A percentile compares a stretch with the other conserved stretches of the same genome.
phyloP scores from a whole-genome alignment of 2,113 vertebrate species.

The Chauna torquata region DNA sequence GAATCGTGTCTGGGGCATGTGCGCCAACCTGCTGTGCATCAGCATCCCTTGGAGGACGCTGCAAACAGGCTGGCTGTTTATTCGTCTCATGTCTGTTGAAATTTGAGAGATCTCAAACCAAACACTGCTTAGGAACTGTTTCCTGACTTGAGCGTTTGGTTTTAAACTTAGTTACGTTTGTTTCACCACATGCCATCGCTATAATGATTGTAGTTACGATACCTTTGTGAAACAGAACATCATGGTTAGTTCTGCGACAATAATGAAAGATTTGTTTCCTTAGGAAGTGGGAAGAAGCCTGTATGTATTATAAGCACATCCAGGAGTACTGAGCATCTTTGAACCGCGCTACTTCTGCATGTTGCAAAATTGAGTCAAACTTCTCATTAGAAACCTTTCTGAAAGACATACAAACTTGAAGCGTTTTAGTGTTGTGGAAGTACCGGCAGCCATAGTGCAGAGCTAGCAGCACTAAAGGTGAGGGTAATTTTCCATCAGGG shows the following conservation, averaged over 20 bases:
- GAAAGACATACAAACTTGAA: background rate
- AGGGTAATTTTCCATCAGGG: background rate
- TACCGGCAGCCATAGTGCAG: background rate
- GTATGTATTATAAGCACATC: background rate
- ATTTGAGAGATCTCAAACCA: background rate
- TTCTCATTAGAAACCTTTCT: background rate
- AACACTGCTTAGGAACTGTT: background rate
- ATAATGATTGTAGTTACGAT: background rate
- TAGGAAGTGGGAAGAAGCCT: background rate
- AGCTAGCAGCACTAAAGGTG: background rate
- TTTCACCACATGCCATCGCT: background rate
- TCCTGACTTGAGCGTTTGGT: background rate
- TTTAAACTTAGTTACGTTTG: background rate
- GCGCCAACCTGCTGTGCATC: conserved; percentile 14
- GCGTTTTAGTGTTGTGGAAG: background rate
- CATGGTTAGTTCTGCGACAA: background rate
- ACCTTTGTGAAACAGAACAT: background rate
- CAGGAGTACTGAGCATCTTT: background rate
- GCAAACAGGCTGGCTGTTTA: background rate
- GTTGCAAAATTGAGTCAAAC: background rate
- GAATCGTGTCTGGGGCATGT: background rate
- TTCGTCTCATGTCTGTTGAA: background rate
- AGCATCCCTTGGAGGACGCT: background rate
- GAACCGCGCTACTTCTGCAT: background rate
- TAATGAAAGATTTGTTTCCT: background rate